A percentile compares a stretch with the other conserved stretches of the same genome.
phyloP scores from a whole-genome alignment of 2,797 vertebrate genomes.

The Crypturellus tataupa region DNA sequence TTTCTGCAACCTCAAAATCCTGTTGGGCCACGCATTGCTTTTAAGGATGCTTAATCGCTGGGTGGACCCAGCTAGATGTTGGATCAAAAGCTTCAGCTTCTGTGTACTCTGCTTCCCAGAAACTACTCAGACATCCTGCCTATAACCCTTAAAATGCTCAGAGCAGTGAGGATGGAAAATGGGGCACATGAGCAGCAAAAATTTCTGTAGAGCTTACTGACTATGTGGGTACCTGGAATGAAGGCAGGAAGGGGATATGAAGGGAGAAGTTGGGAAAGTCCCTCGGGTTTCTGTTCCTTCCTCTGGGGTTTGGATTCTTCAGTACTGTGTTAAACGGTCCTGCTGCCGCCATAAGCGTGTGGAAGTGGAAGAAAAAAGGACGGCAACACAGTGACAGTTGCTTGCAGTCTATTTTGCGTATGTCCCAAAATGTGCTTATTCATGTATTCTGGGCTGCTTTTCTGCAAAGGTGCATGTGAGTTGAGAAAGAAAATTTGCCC shows the following conservation, averaged over 20 bases:
- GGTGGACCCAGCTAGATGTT: background rate
- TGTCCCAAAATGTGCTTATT: constrained; percentile 22
- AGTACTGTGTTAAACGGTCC: background rate
- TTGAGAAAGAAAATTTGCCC: background rate
- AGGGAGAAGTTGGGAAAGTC: background rate
- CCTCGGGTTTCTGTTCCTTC: background rate
- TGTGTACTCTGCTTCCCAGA: background rate
- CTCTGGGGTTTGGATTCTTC: background rate
- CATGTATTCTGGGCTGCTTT: background rate
- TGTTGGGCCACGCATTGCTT: background rate
- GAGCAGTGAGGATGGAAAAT: background rate
- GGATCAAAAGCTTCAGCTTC: background rate
- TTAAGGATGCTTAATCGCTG: background rate
- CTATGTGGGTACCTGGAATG: background rate
- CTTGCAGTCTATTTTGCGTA: background rate
- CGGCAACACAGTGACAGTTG: background rate
- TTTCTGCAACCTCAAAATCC: background rate
- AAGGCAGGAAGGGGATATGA: background rate
- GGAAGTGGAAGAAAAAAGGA: background rate
- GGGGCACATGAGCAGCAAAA: background rate
- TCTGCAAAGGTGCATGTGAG: background rate
- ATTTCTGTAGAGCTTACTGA: background rate
- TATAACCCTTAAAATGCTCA: background rate
- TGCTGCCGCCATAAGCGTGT: background rate
- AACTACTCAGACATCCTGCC: background rate